phyloP scores from a whole-genome alignment of 2,113 vertebrate genomes.

The Callopanchax toddi region DNA sequence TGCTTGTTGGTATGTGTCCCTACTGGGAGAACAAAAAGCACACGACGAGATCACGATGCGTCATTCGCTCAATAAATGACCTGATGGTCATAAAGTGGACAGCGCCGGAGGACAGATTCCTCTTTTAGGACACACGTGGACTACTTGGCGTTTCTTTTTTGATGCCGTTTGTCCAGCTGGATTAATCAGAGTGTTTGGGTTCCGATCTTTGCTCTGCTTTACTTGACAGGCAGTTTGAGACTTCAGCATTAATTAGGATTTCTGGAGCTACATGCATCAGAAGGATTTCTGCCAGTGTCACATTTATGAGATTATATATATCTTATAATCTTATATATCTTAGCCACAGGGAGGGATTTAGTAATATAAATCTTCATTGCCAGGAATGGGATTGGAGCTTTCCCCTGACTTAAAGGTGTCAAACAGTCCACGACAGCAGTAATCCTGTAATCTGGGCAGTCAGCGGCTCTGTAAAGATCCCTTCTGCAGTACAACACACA shows the following conservation, averaged over 20 bases:
- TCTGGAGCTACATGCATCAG: conserved; percentile 17
- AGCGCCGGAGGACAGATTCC: neutral
- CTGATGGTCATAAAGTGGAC: neutral
- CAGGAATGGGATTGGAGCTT: conserved; percentile 50
- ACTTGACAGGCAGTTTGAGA: conserved; percentile 18
- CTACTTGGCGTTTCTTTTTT: conserved; percentile 2
- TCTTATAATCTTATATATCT: conserved; percentile 21
- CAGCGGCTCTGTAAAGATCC: conserved; percentile 44
- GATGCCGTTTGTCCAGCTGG: conserved; percentile 2
- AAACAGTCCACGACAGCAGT: conserved; percentile 37
- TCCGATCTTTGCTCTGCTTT: conserved; percentile 13
- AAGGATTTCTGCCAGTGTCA: conserved; percentile 20
- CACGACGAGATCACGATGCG: conserved; percentile 1
- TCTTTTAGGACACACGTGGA: conserved; percentile 14
- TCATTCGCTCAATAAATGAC: conserved; percentile 42
- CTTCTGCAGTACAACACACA: conserved; percentile 16
- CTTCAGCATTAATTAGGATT: conserved; percentile 46
- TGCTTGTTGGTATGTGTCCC: conserved; percentile 9
- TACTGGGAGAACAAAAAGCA: conserved; percentile 29
- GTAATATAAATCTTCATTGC: conserved; percentile 53
- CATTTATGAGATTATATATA: conserved; percentile 38
- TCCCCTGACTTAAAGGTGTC: conserved; percentile 59
- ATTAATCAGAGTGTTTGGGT: conserved; percentile 27
- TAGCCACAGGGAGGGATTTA: conserved; percentile 47
- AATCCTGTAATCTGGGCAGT: conserved; percentile 68